Evolutionary conservation across 2,888 invertebrate species (phyloP).

Genomic region (Cactoblastis cactorum): DNA sequence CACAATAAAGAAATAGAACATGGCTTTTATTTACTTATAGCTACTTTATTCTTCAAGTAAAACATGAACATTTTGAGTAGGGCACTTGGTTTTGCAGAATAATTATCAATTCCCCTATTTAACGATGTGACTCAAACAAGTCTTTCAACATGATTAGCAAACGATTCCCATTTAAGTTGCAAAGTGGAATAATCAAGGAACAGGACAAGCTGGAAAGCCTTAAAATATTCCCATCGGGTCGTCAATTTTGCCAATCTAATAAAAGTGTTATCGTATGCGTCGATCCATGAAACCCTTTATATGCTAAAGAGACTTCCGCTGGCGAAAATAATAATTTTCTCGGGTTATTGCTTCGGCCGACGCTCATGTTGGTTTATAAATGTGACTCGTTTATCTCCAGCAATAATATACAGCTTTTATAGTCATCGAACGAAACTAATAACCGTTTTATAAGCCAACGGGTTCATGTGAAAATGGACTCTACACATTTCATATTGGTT

Average conservation of each 20-base stretch:
- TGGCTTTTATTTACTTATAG: background rate
- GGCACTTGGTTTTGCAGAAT: background rate
- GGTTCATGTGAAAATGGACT: too few relatives aligned
- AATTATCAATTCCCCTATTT: background rate
- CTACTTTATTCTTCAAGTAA: background rate
- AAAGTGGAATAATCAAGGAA: constrained; percentile 5
- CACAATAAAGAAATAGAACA: background rate
- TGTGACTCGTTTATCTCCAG: background rate
- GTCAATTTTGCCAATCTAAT: constrained; percentile 27
- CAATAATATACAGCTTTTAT: constrained; percentile 7
- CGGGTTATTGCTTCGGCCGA: constrained; percentile 28
- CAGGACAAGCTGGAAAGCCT: constrained; percentile 8
- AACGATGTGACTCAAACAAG: constrained; percentile 2
- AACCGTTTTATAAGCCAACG: background rate
- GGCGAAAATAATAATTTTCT: constrained; percentile 41
- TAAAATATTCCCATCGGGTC: constrained; percentile 11
- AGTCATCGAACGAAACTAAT: background rate
- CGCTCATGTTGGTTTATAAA: constrained; percentile 7
- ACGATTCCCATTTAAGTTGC: constrained; percentile 1
- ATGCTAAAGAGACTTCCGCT: constrained; percentile 46
- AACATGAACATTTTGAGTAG: background rate
- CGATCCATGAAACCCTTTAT: constrained; percentile 43
- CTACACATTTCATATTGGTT: too few relatives aligned
- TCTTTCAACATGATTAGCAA: background rate
- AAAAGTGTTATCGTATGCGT: constrained; percentile 37